phyloP scores from a whole-genome alignment of 1,140 invertebrate species.

The Drosophila lacteicornis region DNA sequence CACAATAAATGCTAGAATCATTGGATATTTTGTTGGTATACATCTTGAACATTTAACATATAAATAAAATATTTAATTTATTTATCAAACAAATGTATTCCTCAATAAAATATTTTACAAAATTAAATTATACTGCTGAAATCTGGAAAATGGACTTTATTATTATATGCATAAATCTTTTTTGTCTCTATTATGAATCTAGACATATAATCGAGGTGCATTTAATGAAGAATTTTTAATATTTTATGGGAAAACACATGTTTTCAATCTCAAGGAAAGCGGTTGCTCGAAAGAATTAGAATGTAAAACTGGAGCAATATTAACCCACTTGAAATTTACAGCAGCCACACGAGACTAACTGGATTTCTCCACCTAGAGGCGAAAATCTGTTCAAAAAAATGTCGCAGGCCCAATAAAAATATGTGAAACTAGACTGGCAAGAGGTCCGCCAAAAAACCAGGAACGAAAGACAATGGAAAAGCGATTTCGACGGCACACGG shows the following conservation, averaged over 20 bases:
- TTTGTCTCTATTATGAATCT: no score
- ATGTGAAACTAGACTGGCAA: slow-evolving; percentile 22
- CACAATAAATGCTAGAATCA: no score
- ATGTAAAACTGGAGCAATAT: no score
- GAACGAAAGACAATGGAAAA: slow-evolving; percentile 64
- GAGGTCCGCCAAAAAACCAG: slow-evolving; percentile 18
- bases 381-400: slow-evolving; percentile 14
- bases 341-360: slow-evolving; percentile 1
- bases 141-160: no score
- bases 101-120: not conserved
- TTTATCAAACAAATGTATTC: no score
- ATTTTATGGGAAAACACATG: no score
- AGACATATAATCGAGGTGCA: no score
- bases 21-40: no score
- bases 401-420: slow-evolving; percentile 24
- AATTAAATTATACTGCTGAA: not conserved
- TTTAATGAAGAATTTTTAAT: no score
- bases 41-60: not conserved
- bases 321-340: not conserved
- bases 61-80: no score
- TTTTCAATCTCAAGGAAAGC: no score
- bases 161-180: no score
- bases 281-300: not conserved
- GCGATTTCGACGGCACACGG: slow-evolving; percentile 69
- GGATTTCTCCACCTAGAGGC: not conserved